phyloP scores from a whole-genome alignment of 1,140 invertebrate species.

The Calephelis virginiensis region DNA sequence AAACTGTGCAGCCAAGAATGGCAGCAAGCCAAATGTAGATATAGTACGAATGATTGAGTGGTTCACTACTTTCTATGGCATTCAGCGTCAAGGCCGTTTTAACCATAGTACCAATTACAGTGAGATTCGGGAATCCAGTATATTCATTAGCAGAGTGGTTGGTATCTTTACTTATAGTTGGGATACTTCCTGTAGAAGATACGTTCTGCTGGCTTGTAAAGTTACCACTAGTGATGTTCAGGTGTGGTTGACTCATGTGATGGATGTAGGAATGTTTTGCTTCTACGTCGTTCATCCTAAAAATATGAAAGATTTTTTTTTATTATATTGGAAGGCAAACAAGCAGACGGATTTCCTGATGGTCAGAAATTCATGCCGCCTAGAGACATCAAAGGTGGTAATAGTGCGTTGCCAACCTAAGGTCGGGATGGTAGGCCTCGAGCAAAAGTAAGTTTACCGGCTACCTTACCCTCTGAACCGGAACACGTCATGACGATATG shows the following conservation, averaged over 20 bases:
- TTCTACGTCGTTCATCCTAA: slow-evolving; percentile 67
- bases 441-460: too few species aligned
- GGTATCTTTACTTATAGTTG: neutral
- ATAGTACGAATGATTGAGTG: slow-evolving; percentile 58
- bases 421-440: too few species aligned
- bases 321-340: too few species aligned
- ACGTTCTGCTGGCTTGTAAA: neutral
- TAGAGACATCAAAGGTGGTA: too few species aligned
- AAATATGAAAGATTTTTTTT: slow-evolving; percentile 29
- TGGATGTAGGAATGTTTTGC: slow-evolving; percentile 16
- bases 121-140: slow-evolving; percentile 32
- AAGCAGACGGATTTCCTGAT: too few species aligned
- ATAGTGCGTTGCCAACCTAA: too few species aligned
- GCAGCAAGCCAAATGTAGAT: slow-evolving; percentile 81
- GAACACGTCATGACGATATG: too few species aligned
- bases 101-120: slow-evolving; percentile 48
- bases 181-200: neutral
- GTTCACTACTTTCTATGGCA: slow-evolving; percentile 34
- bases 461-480: too few species aligned
- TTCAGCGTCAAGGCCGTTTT: slow-evolving; percentile 49
- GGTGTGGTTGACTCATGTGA: neutral
- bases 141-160: neutral
- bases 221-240: neutral
- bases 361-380: too few species aligned
- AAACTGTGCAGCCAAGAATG: slow-evolving; percentile 78